Percentiles rank a stretch among this genome's conserved stretches.
Conservation (phyloP, 2,888 invertebrate species). For the Lamproptera curius region DNA sequence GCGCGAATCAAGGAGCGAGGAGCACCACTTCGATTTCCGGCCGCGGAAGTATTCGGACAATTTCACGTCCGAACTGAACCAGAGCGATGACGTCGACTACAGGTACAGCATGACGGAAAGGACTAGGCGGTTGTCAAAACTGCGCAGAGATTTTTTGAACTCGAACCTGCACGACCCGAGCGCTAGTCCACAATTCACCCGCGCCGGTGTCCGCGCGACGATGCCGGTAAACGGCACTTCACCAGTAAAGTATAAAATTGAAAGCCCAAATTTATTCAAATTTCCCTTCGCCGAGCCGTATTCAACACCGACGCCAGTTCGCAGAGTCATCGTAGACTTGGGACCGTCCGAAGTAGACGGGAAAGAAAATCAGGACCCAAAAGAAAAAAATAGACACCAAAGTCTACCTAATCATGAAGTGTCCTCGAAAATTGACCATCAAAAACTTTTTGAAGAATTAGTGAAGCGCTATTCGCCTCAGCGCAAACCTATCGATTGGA, state of each 20-base stretch:
- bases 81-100: slow-evolving; percentile 68
- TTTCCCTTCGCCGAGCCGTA: slow-evolving; percentile 74
- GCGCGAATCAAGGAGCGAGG: slow-evolving; percentile 62
- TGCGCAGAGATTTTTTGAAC: slow-evolving; percentile 64
- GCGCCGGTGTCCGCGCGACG: slow-evolving; percentile 60
- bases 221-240: slow-evolving; percentile 53
- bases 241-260: slow-evolving; percentile 61
- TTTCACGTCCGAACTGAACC: slow-evolving; percentile 64
- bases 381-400: slow-evolving; percentile 40
- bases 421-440: slow-evolving; percentile 56
- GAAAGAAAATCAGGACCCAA: slow-evolving; percentile 61
- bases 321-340: slow-evolving; percentile 54
- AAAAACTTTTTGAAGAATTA: slow-evolving; percentile 66
- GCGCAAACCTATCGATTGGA: slow-evolving; percentile 67
- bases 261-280: slow-evolving; percentile 68
- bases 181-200: slow-evolving; percentile 47
- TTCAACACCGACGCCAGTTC: slow-evolving; percentile 62
- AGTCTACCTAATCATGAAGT: slow-evolving; percentile 50
- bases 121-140: slow-evolving; percentile 61
- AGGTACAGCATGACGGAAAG: slow-evolving; percentile 64
- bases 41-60: slow-evolving; percentile 71
- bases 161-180: slow-evolving; percentile 68
- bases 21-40: slow-evolving; percentile 55
- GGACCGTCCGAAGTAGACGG: slow-evolving; percentile 46
- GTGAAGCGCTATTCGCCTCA: slow-evolving; percentile 70